Evolutionary conservation across 2,888 invertebrate genomes (phyloP), one percentile per base, ranked within the genome.

Genomic region (Tinea trinotella): DNA sequence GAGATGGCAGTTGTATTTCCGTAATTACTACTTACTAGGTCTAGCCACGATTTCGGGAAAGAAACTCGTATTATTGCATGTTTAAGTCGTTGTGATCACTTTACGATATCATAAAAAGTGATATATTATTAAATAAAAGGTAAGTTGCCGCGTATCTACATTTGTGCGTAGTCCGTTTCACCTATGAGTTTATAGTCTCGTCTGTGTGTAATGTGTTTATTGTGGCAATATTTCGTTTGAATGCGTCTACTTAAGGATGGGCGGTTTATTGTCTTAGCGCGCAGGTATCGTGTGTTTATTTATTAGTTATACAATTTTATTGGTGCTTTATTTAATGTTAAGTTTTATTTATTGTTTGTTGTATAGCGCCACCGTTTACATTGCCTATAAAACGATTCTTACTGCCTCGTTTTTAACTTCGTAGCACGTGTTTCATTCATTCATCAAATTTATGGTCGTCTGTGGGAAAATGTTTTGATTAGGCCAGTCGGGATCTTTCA

Each of bases 271-370:
- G 83, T 84, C 76, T 83, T 73, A 76, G 74, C 74, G 74, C 75
- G 73, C 83, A 84, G 85, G 84, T 85, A 83, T 81, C 79, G 77
- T 84, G 82, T n/a, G n/a, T 84, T 84, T 82, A 84, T 84, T 85
- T 85, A 84, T 84, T 85, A 84, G 81, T 83, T 84, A 84, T 84
- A 85, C 84, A 83, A 82, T 85, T 85, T 85, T 85, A 85, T 84
- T 82, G 74, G 73, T 74, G 82, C 78, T 84, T 85, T 77, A 85
- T 81, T 84, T 84, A 79, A 83, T 82, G 83, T 85, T 76, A 84
- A 81, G 73, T 83, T 83, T 77, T 84, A 85, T 85, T 85, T 85
- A 85, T 81, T 81, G 77, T 75, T 76, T 83, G 81, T 71, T 72
- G 78, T 82, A 74, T 78, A 78, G 74, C 71, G 70, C 63, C 59